Base-by-base conservation (phyloP, 2,797 vertebrate genomes). In the Podargus strigoides region DNA sequence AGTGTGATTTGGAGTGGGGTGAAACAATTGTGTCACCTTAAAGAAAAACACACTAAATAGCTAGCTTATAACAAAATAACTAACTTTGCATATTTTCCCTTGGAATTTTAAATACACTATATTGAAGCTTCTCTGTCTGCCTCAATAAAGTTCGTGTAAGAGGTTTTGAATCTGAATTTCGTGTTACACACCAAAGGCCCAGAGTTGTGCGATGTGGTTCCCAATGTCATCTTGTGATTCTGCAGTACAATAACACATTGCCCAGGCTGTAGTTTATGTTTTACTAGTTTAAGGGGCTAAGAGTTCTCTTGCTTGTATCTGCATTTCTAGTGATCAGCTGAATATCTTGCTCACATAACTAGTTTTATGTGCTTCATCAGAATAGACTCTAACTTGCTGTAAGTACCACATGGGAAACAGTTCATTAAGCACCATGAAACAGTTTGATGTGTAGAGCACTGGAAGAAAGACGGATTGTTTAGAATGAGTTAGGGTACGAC, bases 101-200 rank as follows among this genome's bases (percentile, higher is more conserved):
- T 67, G 19, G 26, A 67, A 56, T 92, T 81, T 79, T 41, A 85
- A 66, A 62, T 69, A 14, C 7, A 8, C 3, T 47, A 0, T 34
- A 18, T 26, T 34, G 26, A 73, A 79, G 4, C 14, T 64, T 64
- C 37, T 46, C 10, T 53, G 39, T 77, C 50, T 85, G 19, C 9
- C 10, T 10, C 9, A 32, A 0, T 46, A 49, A 86, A 75, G 56
- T 56, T 74, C 81, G 2, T 15, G 10, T 36, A 6, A 81, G 26
- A 47, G 5, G 6, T 64, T 75, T 77, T 53, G 72, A 85, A 27
- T 42, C 34, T 52, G 37, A 46, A 60, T 39, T 47, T 72, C n/a
- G 27, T 0, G 0, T 37, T 3, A 3, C 37, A 53, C 19, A 32
- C 7, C 26, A 52, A 76, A 66, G 27, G 7, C 37, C 20, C n/a